These are phyloP conservation scores for Sardinella longiceps DNA, from an alignment of 2,797 vertebrate species.

Conservation along the genomic window DNA sequence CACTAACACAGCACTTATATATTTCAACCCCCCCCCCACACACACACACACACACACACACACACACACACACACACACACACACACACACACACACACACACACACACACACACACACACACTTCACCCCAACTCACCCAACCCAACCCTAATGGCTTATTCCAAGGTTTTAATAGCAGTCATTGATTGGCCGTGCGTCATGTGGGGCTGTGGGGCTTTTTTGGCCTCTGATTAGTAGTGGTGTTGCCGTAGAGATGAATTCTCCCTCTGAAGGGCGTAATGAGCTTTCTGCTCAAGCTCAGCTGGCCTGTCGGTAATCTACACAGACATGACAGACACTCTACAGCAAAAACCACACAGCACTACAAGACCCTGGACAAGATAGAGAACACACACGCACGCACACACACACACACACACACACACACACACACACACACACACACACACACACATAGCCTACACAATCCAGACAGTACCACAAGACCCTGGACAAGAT, in stretches of 20 bases:
- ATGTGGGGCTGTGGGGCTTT: conserved; percentile 42
- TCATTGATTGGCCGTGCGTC: conserved; percentile 10
- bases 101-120: no score
- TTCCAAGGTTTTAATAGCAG: not conserved
- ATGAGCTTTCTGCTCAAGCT: not conserved
- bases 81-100: no score
- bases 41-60: no score
- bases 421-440: no score
- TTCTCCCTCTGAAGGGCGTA: conserved; percentile 48
- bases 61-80: no score
- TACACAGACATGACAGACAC: conserved; percentile 51
- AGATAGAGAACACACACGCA: no score
- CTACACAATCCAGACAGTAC: no score
- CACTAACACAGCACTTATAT: no score
- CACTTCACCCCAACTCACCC: not conserved
- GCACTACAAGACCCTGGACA: conserved; percentile 23
- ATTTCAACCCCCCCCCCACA: not conserved
- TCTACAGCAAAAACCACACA: not conserved
- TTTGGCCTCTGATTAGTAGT: conserved; percentile 44
- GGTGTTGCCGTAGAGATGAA: conserved; percentile 56
- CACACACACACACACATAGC: no score
- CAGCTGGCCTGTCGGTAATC: conserved; percentile 57
- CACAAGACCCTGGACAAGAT: no score
- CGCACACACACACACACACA: no score
- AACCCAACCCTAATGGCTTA: no score